These are phyloP conservation scores for Ellobius talpinus DNA, from an alignment of 2,113 vertebrate species.

Conservation along the genomic window DNA sequence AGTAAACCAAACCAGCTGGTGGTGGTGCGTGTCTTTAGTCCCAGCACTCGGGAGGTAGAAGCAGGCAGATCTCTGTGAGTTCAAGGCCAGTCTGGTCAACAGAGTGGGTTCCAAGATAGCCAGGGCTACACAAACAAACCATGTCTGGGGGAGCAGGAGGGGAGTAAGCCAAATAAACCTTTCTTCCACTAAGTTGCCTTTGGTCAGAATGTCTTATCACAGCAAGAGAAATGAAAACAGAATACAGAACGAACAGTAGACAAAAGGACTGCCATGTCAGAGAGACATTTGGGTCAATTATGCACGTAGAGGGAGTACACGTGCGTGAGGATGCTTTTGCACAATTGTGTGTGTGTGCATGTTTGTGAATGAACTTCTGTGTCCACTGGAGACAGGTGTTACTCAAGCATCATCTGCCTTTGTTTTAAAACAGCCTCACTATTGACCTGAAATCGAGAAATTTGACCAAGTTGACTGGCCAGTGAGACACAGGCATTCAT, in stretches of 20 bases:
- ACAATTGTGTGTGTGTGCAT: background rate
- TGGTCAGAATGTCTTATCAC: background rate
- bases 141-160: background rate
- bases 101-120: background rate
- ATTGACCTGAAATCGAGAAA: background rate
- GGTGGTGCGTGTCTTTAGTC: background rate
- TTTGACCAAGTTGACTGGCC: background rate
- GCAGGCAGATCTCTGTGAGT: background rate
- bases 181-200: background rate
- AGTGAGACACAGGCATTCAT: background rate
- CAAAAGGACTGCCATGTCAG: background rate
- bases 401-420: background rate
- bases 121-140: background rate
- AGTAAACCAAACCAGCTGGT: background rate
- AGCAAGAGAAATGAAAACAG: background rate
- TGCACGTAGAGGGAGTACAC: background rate
- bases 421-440: background rate
- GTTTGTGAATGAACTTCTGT: background rate
- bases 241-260: background rate
- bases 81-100: background rate
- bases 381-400: background rate
- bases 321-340: background rate
- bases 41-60: background rate
- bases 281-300: background rate
- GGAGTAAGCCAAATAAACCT: background rate